These are phyloP conservation scores for Perizoma flavofasciatum DNA, from an alignment of 2,888 invertebrate species.

Conservation along the genomic window DNA sequence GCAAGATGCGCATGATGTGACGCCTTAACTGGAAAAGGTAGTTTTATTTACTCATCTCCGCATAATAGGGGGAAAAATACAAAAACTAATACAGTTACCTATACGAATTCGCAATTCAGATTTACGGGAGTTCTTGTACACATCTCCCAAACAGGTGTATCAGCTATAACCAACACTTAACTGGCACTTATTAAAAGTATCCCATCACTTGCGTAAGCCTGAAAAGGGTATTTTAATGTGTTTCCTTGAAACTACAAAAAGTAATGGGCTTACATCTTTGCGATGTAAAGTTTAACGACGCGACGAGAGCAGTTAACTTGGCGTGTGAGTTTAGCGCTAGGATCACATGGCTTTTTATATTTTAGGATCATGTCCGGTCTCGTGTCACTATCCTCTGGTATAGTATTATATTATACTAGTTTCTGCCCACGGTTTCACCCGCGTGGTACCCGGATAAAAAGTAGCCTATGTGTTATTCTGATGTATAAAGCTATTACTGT, in stretches of 20 bases:
- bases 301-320: too few relatives aligned
- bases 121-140: slow-evolving; percentile 19
- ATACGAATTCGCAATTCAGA: slow-evolving; percentile 26
- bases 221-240: slow-evolving; percentile 23
- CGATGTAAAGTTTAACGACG: slow-evolving; percentile 6
- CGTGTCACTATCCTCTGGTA: too few relatives aligned
- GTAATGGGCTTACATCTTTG: slow-evolving; percentile 8
- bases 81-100: slow-evolving; percentile 3
- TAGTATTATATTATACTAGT: too few relatives aligned
- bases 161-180: slow-evolving; percentile 19
- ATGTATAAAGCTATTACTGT: too few relatives aligned
- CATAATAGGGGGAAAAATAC: neutral
- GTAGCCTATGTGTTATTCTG: too few relatives aligned
- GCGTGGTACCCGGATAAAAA: too few relatives aligned
- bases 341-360: too few relatives aligned
- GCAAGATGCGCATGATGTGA: too few relatives aligned
- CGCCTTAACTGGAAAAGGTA: neutral
- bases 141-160: slow-evolving; percentile 15
- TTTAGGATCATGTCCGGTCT: too few relatives aligned
- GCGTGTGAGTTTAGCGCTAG: too few relatives aligned
- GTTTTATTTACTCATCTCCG: neutral
- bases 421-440: too few relatives aligned
- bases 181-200: slow-evolving; percentile 25
- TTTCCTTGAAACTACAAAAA: slow-evolving; percentile 21
- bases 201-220: slow-evolving; percentile 17